These are phyloP conservation scores for Acanthurus leucopareius DNA, from an alignment of 2,797 vertebrate species.

Conservation along the genomic window DNA sequence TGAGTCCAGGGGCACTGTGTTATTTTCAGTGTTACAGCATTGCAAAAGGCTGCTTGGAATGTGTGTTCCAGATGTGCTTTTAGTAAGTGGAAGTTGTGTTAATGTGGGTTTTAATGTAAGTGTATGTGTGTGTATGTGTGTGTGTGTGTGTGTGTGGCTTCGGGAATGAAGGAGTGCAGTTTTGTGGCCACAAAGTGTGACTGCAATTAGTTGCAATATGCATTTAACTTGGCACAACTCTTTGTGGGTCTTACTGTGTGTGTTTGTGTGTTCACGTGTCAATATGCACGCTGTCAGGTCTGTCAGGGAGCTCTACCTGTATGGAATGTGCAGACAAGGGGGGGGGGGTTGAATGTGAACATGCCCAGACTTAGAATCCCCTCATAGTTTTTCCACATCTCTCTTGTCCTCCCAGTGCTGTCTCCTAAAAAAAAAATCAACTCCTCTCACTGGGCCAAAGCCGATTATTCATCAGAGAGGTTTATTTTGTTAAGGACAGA, in stretches of 20 bases:
- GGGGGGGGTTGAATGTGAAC: conserved; percentile 27
- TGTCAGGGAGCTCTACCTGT: conserved; percentile 53
- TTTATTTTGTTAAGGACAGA: neutral
- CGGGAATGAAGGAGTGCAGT: too few species aligned
- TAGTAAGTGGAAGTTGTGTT: conserved; percentile 69
- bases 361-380: conserved; percentile 65
- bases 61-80: conserved; percentile 84
- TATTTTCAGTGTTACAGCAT: conserved; percentile 67
- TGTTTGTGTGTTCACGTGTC: neutral
- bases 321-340: conserved; percentile 64
- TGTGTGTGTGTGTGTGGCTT: neutral
- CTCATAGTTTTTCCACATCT: conserved; percentile 49
- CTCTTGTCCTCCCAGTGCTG: conserved; percentile 11
- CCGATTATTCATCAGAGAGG: neutral
- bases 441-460: neutral
- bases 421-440: conserved; percentile 7
- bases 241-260: too few species aligned
- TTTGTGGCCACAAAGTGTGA: too few species aligned
- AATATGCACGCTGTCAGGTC: conserved; percentile 41
- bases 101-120: conserved; percentile 29
- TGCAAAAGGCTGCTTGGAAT: conserved; percentile 76
- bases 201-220: too few species aligned
- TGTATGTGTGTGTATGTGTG: neutral
- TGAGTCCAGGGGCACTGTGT: conserved; percentile 51
- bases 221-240: too few species aligned